phyloP scores from a whole-genome alignment of 2,113 vertebrate species.

The Centrocercus urophasianus region DNA sequence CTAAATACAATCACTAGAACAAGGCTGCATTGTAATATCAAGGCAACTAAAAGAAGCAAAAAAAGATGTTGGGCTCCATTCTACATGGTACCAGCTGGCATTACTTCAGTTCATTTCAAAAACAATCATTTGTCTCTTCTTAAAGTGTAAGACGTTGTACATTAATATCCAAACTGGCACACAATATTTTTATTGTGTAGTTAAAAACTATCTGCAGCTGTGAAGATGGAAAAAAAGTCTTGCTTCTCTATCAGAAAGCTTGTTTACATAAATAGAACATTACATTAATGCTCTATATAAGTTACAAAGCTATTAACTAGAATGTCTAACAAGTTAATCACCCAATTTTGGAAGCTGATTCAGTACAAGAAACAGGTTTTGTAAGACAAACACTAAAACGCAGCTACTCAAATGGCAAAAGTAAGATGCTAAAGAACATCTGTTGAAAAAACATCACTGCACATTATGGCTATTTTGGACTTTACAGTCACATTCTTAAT shows the following conservation, averaged over 20 bases:
- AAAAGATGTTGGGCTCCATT: background rate
- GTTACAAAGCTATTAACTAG: background rate
- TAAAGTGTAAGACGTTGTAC: background rate
- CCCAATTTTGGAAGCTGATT: background rate
- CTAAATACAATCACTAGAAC: slow-evolving; percentile 14
- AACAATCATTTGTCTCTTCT: slow-evolving; percentile 28
- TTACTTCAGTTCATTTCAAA: slow-evolving; percentile 29
- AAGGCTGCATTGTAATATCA: slow-evolving; percentile 29
- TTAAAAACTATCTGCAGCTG: background rate
- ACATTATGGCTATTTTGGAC: background rate
- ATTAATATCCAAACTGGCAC: background rate
- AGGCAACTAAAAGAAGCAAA: background rate
- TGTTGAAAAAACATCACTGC: background rate
- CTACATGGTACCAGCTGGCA: slow-evolving; percentile 53
- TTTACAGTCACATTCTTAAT: background rate
- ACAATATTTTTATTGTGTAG: background rate
- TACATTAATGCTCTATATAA: background rate
- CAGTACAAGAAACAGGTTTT: background rate
- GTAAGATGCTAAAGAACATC: background rate
- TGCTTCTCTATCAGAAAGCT: background rate
- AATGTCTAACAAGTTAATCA: background rate
- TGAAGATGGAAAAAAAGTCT: background rate
- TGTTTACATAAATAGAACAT: background rate
- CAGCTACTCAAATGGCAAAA: background rate
- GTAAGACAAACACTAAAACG: background rate